These are phyloP conservation scores for Cryptotis parvus DNA, from an alignment of 2,113 vertebrate genomes.

Conservation along the genomic window DNA sequence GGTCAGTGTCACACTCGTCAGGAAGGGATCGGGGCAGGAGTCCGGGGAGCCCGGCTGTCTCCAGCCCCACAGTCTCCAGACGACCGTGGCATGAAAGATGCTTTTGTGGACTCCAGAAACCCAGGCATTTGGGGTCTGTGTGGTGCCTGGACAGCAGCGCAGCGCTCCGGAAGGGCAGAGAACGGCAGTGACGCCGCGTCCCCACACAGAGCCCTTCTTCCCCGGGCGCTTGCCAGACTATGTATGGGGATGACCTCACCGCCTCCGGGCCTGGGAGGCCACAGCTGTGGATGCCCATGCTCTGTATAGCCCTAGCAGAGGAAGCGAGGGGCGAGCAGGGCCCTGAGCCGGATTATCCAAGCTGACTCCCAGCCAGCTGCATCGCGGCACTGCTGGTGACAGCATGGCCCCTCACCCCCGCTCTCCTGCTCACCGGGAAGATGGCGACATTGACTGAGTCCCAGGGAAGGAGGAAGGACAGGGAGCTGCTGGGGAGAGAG, in stretches of 20 bases:
- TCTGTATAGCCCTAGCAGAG: constrained; percentile 44
- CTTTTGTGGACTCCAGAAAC: constrained; percentile 67
- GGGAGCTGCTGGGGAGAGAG: background rate
- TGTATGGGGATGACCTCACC: constrained; percentile 74
- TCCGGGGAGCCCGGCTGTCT: background rate
- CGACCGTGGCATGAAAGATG: constrained; percentile 67
- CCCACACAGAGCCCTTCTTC: constrained; percentile 70
- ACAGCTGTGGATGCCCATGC: constrained; percentile 70
- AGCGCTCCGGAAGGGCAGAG: constrained; percentile 37
- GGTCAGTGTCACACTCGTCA: background rate
- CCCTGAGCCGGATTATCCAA: constrained; percentile 41
- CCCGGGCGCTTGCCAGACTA: constrained; percentile 29
- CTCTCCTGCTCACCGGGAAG: constrained; percentile 8
- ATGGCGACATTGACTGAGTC: background rate
- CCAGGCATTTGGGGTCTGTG: background rate
- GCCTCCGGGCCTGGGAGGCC: background rate
- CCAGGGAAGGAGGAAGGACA: background rate
- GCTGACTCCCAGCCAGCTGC: constrained; percentile 44
- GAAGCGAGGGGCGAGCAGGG: constrained; percentile 61
- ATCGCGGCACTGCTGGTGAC: background rate
- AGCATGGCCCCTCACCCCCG: background rate
- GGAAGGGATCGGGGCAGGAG: background rate
- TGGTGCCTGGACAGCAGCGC: background rate
- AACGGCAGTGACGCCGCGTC: background rate
- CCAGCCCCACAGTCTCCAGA: background rate